A percentile compares a stretch with the other conserved stretches of the same genome.
phyloP scores from a whole-genome alignment of 2,888 invertebrate species.

The Amphipoea lucens region DNA sequence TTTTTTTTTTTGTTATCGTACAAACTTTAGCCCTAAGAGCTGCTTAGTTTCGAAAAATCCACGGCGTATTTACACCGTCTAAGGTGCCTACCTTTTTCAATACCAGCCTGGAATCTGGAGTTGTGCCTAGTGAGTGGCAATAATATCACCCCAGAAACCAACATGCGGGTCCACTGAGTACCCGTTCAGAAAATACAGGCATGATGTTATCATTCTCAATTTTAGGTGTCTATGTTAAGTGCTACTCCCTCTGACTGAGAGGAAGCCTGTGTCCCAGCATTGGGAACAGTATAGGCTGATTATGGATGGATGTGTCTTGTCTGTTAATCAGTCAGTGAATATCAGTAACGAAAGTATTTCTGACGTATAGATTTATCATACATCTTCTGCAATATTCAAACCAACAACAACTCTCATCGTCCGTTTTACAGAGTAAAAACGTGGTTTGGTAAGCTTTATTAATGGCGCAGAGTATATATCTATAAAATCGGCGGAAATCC shows the following conservation, averaged over 20 bases:
- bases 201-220: neutral
- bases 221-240: neutral
- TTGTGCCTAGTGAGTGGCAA: neutral
- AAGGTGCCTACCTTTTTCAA: no score
- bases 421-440: conserved; percentile 15
- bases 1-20: neutral
- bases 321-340: neutral
- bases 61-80: neutral
- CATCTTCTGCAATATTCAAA: neutral
- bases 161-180: no score
- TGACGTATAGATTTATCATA: neutral
- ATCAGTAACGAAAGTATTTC: neutral
- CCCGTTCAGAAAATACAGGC: neutral
- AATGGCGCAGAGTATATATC: conserved; percentile 23
- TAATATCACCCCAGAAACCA: neutral
- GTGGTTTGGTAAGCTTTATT: conserved; percentile 33
- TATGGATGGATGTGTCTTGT: neutral
- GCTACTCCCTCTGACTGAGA: no score
- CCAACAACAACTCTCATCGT: neutral
- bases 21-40: neutral
- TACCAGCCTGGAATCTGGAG: neutral
- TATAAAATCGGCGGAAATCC: conserved; percentile 47
- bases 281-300: no score
- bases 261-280: no score
- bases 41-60: neutral